A percentile compares a stretch with the other conserved stretches of the same genome.
phyloP scores from a whole-genome alignment of 2,888 invertebrate genomes.

The Agriotes lineatus region DNA sequence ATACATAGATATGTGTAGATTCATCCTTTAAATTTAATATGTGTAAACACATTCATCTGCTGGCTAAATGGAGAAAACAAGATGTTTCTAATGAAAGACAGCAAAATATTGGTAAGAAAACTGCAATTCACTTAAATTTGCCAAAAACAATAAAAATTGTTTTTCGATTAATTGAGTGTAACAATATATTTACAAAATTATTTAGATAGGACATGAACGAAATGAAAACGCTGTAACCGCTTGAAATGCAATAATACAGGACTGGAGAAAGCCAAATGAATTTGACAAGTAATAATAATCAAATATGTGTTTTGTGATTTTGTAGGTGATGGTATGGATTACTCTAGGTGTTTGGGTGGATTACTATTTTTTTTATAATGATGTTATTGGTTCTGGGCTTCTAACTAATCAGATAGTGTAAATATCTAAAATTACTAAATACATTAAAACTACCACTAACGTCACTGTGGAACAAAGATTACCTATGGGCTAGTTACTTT shows the following conservation, averaged over 20 bases:
- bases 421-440: neutral
- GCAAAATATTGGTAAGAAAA: neutral
- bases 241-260: neutral
- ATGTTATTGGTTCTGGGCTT: no score
- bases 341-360: neutral
- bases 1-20: conserved; percentile 15
- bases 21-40: conserved; percentile 21
- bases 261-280: neutral
- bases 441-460: no score
- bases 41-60: conserved; percentile 32
- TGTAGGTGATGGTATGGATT: no score
- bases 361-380: neutral
- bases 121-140: neutral
- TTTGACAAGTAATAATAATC: neutral
- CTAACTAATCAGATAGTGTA: neutral
- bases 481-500: neutral
- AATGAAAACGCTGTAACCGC: neutral
- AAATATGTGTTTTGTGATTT: neutral
- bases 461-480: neutral
- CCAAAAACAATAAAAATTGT: neutral
- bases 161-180: neutral
- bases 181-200: neutral
- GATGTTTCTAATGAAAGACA: neutral
- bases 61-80: no score
- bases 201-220: neutral